Evolutionary conservation across 2,797 vertebrate genomes (phyloP), one percentile per base, ranked within the genome.

Genomic region (Enteromius radiatus): DNA sequence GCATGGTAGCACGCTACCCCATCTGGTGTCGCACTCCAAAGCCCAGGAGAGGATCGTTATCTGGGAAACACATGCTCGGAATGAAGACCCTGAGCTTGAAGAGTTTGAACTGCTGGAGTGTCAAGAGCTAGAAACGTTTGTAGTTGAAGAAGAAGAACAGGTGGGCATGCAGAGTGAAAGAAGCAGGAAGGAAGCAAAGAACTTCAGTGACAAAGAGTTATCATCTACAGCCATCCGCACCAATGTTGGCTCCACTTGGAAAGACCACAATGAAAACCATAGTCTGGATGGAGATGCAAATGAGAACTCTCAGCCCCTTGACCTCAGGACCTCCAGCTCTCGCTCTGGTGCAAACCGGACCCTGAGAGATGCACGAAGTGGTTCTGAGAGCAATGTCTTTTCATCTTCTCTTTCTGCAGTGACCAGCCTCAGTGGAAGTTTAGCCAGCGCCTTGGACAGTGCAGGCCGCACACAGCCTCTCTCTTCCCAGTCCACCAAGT

Each of bases 11-110:
- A 85, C 92, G 69, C 88, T 93, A 41, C 93, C 95, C 70, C 92
- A 91, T 36, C 84, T 91, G 76, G 91, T 92, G 36, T 92, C 92
- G 70, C 95, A 96, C 81, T 93, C 90, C 8, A 92, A 93, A 56
- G 93, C 96, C 11, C 93, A 94, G 7, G 93, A 95, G 85, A 96
- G 94, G 84, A 86, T 94, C 67, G 91, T 94, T 69, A 91, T 92
- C 86, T 94, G 95, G 93, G 92, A 89, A 49, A 95, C 90, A 31
- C 96, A 95, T 71, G 91, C 94, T 88, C 94, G 82, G 75, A 90
- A 90, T 10, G 81, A 90, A 84, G 93, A 95, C 84, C 92, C 90
- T 86, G 91, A 95, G 87, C 83, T 93, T 81, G 81, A 95, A 88
- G 38, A 88, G 81, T 87, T 95, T 84, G 92, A 94, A 79, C 84